Percentiles rank a stretch among this genome's conserved stretches.
These are phyloP conservation scores for Zosterops pallidus DNA, from an alignment of 2,113 vertebrate genomes.

Conservation along the genomic window DNA sequence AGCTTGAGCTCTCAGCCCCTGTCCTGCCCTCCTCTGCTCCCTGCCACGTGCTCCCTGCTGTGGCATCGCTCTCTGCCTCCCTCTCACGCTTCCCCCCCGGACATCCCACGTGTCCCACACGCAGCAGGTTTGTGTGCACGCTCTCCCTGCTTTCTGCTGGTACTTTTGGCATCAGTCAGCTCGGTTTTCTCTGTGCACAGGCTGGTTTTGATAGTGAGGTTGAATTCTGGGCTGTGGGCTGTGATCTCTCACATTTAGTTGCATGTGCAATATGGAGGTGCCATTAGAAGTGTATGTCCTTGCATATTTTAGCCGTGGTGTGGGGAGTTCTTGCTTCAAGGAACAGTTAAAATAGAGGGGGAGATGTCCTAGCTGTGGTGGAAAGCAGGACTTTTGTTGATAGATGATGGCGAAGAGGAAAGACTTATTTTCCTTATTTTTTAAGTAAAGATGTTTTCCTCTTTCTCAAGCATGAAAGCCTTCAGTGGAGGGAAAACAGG, in stretches of 20 bases:
- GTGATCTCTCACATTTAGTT: neutral
- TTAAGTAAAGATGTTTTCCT: neutral
- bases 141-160: neutral
- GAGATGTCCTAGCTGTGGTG: neutral
- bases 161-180: neutral
- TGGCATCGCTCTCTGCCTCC: neutral
- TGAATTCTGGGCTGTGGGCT: neutral
- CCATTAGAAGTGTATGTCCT: neutral
- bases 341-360: neutral
- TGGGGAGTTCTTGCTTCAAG: neutral
- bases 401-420: neutral
- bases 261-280: neutral
- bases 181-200: neutral
- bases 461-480: neutral
- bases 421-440: neutral
- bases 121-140: neutral
- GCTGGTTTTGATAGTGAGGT: neutral
- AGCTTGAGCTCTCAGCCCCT: neutral
- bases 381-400: neutral
- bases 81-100: neutral
- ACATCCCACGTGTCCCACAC: constrained; percentile 1
- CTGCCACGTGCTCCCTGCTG: neutral
- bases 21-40: neutral
- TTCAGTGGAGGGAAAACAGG: neutral
- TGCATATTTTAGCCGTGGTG: neutral